Base-by-base conservation (phyloP, 2,797 vertebrate species). In the Micrastur ruficollis region DNA sequence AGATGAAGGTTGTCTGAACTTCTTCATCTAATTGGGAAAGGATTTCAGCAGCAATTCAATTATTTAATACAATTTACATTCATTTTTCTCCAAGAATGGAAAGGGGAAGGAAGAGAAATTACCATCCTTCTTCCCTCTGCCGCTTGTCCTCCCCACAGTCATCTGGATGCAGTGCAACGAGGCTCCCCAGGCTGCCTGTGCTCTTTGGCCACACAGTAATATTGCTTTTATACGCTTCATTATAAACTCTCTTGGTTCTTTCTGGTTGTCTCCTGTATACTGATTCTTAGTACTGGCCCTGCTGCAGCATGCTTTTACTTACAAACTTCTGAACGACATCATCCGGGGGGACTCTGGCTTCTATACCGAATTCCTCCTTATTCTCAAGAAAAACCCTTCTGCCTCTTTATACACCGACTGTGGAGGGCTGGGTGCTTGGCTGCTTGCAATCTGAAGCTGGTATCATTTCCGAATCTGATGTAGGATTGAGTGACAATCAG, bases 1-100 rank as follows among this genome's bases (percentile, higher is more conserved):
- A 94, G 27, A 68, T 66, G n/a, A 74, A 89, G 25, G 20, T 68
- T 89, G 14, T 78, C 90, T 90, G 71, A 87, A 92, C 42, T 84
- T 95, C 46, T 90, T 72, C 8, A 85, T 78, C 65, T 89, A 93
- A 78, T 38, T 96, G 75, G 75, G 31, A 85, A 89, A 86, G 26
- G 15, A 82, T 76, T 95, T 80, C 61, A 91, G 68, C 58, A 92
- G n/a, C 40, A 91, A 89, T 89, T 97, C 34, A 87, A 92, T 89
- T 89, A 91, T 93, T 95, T 88, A 89, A 71, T 78, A 42, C 14
- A 72, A 61, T 65, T 94, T 93, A 29, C 27, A 71, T 82, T 44
- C 2, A 5, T 89, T 94, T 85, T 93, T 86, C 52, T 65, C 32
- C 32, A 90, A 76, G 32, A 94, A 27, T 27, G 34, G 27, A 89